Evolutionary conservation across 2,888 invertebrate genomes (phyloP).

Genomic region (Belgica antarctica): DNA sequence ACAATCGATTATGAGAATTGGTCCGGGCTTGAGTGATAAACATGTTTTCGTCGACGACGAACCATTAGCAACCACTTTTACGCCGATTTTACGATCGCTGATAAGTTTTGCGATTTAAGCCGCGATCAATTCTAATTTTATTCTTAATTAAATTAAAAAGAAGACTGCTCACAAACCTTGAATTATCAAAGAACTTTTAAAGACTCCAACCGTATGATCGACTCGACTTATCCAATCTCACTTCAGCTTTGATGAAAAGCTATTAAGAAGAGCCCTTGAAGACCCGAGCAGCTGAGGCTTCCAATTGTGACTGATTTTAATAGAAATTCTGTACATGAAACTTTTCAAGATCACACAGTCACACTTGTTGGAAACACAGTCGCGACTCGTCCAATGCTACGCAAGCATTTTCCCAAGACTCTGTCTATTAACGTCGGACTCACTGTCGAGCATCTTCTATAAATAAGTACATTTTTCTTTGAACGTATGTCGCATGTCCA

Average conservation of each 20-base stretch:
- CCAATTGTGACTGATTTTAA: not conserved
- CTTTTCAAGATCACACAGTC: slow-evolving; percentile 7
- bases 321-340: not conserved
- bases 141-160: too few relatives aligned
- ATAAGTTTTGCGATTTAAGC: not conserved
- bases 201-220: not conserved
- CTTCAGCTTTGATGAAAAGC: not conserved
- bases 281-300: not conserved
- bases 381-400: not conserved
- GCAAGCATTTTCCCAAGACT: not conserved
- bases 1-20: not conserved
- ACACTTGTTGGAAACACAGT: not conserved
- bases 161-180: not conserved
- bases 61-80: too few relatives aligned
- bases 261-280: too few relatives aligned
- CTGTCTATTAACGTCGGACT: not conserved
- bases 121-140: not conserved
- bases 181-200: not conserved
- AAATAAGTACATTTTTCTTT: not conserved
- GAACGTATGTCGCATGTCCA: not conserved
- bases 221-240: not conserved
- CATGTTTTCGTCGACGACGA: too few relatives aligned
- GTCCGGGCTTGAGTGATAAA: too few relatives aligned
- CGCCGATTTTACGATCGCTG: not conserved
- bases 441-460: not conserved